Evolutionary conservation across 2,888 invertebrate genomes (phyloP), one percentile per base, ranked within the genome.

Genomic region (Antitype chi): DNA sequence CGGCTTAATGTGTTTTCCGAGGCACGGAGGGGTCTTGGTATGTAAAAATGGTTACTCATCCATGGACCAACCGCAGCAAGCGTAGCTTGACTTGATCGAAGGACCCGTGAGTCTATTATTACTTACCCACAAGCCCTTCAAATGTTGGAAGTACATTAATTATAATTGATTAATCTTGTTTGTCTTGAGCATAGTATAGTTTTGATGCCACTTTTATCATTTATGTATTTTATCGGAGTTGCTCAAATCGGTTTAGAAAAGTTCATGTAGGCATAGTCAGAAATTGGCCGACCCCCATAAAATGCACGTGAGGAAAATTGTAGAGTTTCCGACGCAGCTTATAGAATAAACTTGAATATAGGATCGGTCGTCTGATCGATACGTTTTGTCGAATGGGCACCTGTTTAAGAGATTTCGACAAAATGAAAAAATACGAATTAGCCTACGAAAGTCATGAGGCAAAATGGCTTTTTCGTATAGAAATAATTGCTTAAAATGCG

Each of bases 401-500:
- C 20, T 7, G 13, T 49, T 66, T 66, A 28, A 28, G 17, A 25
- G 15, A 25, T 13, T 52, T 17, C 8, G 23, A 28, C 8, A 13
- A 2, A 7, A 38, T 49, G 0, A 49, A 59, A 59, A 2, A 49
- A 59, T 23, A 49, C 20, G 28, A 60, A 60, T 20, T 20, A 60
- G 23, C 25, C 7, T 28, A n/a, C 9, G 1, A 53, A 52, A 43
- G 15, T 20, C 47, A 4, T 47, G 38, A 11, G 28, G 28, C 15
- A 0, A 74, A 52, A 28, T 74, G 1, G n/a, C 28, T 43, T 73
- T 28, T 43, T 47, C 60, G 20, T 43, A 32, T 25, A 49, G 4
- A 52, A 70, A 63, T 43, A 55, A 38, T 28, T 63, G 28, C 13
- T 52, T 52, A 13, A 71, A 78, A 71, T 25, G 43, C 32, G 23